These are phyloP conservation scores for Phoebastria nigripes DNA, from an alignment of 2,797 vertebrate genomes.

Conservation along the genomic window DNA sequence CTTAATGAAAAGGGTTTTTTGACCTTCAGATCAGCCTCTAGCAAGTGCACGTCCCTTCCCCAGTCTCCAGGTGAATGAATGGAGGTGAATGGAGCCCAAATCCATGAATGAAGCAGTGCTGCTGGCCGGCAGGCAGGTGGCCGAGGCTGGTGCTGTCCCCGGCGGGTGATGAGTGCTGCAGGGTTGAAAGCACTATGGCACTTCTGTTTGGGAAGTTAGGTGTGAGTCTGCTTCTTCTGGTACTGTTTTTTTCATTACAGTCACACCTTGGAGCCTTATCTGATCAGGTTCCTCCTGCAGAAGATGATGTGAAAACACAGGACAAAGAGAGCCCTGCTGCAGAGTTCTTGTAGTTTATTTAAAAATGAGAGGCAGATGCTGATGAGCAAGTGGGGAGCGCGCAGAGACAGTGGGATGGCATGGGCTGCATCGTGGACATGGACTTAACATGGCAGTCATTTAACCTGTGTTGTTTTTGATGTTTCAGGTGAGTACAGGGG, in stretches of 20 bases:
- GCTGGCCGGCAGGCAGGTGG: fast-evolving
- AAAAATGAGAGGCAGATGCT: background rate
- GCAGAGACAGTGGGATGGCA: fast-evolving
- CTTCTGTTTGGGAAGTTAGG: background rate
- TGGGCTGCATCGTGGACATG: fast-evolving
- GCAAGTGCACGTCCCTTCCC: fast-evolving
- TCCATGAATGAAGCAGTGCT: fast-evolving
- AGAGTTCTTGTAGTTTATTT: background rate
- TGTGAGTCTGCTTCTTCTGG: background rate
- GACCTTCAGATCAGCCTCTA: background rate
- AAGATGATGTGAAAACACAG: background rate
- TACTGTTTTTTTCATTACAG: background rate
- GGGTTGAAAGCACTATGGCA: fast-evolving
- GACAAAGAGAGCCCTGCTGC: fast-evolving
- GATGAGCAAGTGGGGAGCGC: fast-evolving
- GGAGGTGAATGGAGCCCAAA: background rate
- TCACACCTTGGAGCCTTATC: background rate
- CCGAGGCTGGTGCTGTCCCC: background rate
- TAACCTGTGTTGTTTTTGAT: fast-evolving
- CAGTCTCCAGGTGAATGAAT: fast-evolving
- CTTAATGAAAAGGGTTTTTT: background rate
- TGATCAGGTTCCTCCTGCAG: background rate
- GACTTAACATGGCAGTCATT: background rate
- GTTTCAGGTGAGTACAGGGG: background rate
- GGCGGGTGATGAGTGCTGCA: background rate